Evolutionary conservation across 2,797 vertebrate genomes (phyloP).

Genomic region (Pteronotus mesoamericanus): DNA sequence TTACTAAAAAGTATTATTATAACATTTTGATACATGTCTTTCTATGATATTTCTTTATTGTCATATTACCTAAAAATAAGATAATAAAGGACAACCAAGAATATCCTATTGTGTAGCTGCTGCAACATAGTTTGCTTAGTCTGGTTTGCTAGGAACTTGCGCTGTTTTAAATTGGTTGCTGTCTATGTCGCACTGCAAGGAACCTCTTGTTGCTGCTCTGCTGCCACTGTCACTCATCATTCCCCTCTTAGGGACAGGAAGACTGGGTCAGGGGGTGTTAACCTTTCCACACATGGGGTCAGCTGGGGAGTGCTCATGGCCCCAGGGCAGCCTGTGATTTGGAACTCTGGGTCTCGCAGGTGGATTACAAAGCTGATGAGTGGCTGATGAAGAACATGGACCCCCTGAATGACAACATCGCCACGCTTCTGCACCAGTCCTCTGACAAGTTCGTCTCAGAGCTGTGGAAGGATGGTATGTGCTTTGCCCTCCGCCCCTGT

Average conservation of each 20-base stretch:
- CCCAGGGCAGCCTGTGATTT: neutral
- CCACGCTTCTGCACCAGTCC: conserved; percentile 94
- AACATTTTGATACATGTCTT: neutral
- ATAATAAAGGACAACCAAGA: neutral
- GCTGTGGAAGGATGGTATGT: conserved; percentile 95
- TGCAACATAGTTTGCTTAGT: neutral
- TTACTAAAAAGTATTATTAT: neutral
- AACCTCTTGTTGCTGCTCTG: fast-evolving
- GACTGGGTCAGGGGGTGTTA: neutral
- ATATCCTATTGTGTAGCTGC: neutral
- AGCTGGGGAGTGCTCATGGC: fast-evolving
- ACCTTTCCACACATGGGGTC: fast-evolving
- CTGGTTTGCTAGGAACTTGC: fast-evolving
- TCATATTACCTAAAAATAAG: neutral
- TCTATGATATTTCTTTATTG: neutral
- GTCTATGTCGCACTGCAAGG: fast-evolving
- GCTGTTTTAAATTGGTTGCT: neutral
- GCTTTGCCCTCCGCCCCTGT: conserved; percentile 30
- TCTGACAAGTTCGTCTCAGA: conserved; percentile 97
- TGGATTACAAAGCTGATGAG: conserved; percentile 97
- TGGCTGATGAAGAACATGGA: conserved; percentile 99
- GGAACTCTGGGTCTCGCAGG: conserved; percentile 79
- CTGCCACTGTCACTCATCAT: neutral
- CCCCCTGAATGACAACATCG: conserved; percentile 95
- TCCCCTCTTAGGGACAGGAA: neutral